A percentile compares a stretch with the other conserved stretches of the same genome.
phyloP scores from a whole-genome alignment of 2,113 vertebrate genomes.

The Phrynosoma platyrhinos region DNA sequence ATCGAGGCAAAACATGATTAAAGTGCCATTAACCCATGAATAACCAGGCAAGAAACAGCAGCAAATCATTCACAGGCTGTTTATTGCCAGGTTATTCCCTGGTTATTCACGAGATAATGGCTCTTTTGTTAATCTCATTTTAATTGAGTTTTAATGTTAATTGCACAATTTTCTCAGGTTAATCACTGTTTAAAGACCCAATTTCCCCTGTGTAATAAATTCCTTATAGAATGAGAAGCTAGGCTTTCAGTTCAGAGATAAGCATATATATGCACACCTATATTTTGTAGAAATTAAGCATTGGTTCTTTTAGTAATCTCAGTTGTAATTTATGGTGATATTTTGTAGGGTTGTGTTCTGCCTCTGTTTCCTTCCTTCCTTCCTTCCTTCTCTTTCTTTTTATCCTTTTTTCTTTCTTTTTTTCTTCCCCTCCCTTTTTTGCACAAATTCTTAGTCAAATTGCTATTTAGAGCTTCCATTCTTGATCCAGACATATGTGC shows the following conservation, averaged over 20 bases:
- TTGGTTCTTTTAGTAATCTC: conserved; percentile 36
- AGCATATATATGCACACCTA: background rate
- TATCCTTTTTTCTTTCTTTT: conserved; percentile 42
- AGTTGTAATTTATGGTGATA: conserved; percentile 53
- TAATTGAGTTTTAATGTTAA: too few species aligned
- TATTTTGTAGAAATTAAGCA: background rate
- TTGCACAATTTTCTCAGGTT: too few species aligned
- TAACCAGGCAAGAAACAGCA: too few species aligned
- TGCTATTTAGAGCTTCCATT: conserved; percentile 53
- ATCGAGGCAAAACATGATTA: too few species aligned
- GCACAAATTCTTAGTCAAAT: conserved; percentile 52
- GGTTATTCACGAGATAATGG: too few species aligned
- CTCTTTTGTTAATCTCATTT: too few species aligned
- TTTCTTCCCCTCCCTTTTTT: background rate
- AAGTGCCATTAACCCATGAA: too few species aligned
- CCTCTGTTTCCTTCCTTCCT: conserved; percentile 51
- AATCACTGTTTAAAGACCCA: too few species aligned
- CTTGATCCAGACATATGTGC: conserved; percentile 62
- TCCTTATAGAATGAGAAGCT: background rate
- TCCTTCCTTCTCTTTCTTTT: conserved; percentile 38
- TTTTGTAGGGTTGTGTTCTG: conserved; percentile 65
- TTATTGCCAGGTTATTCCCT: too few species aligned
- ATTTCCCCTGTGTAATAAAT: too few species aligned
- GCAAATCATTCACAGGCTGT: too few species aligned
- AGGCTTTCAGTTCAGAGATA: background rate